Evolutionary conservation across 1,140 invertebrate species (phyloP).

Genomic region (Brachionus sp.): DNA sequence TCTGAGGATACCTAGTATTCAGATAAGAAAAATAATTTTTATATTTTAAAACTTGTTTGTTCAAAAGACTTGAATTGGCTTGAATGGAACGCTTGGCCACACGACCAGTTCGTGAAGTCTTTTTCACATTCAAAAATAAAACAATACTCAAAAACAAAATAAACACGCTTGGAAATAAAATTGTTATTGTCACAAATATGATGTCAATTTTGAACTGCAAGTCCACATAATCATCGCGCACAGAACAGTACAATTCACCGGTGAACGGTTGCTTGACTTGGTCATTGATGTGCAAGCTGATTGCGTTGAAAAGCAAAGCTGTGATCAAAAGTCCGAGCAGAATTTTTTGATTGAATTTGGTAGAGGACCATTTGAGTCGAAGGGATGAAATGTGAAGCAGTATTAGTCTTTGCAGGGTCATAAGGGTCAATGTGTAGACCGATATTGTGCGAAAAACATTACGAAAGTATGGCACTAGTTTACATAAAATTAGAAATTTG

Average conservation of each 20-base stretch:
- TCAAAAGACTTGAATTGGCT: not conserved
- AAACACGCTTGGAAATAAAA: conserved; percentile 8
- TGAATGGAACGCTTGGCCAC: not conserved
- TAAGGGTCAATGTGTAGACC: not conserved
- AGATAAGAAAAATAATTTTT: conserved; percentile 33
- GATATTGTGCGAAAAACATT: not conserved
- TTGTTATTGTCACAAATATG: conserved; percentile 3
- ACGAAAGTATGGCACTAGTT: conserved; percentile 1
- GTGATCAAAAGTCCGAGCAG: not conserved
- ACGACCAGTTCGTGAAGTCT: not conserved
- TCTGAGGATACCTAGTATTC: conserved; percentile 18
- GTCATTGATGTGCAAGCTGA: not conserved
- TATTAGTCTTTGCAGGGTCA: conserved; percentile 15
- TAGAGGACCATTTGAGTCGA: not conserved
- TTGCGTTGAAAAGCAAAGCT: not conserved
- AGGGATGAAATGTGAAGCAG: conserved; percentile 4
- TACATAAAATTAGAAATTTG: conserved; percentile 5
- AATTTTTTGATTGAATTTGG: not conserved
- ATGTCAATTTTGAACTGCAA: conserved; percentile 28
- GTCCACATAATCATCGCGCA: not conserved
- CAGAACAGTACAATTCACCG: not conserved
- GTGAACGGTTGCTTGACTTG: not conserved
- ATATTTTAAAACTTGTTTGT: not conserved
- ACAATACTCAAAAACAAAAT: not conserved
- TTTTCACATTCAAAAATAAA: conserved; percentile 28